Conservation (phyloP, 2,888 invertebrate genomes). For the Hipparchia semele region DNA sequence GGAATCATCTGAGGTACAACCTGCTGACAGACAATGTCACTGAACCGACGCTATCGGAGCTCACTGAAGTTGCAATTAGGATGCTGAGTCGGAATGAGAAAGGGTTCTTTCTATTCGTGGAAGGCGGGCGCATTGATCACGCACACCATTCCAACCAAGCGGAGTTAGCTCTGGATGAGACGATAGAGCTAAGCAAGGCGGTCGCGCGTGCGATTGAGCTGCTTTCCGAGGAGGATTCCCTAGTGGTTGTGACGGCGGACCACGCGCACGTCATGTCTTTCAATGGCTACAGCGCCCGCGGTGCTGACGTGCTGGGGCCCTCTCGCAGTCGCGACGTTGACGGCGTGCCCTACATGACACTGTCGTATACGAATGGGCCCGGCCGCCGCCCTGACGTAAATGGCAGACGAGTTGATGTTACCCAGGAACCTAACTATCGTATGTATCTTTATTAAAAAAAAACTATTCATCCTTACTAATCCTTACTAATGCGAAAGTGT, state of each 20-base stretch:
- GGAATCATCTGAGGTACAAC: conserved; percentile 85
- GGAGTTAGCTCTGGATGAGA: conserved; percentile 84
- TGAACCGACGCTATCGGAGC: conserved; percentile 60
- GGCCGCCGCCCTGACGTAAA: conserved; percentile 62
- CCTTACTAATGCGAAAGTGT: background rate
- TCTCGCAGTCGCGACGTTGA: conserved; percentile 62
- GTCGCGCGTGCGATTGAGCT: conserved; percentile 63
- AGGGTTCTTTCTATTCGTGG: conserved; percentile 88
- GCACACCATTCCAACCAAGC: conserved; percentile 83
- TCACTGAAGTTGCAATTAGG: conserved; percentile 83
- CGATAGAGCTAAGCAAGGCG: conserved; percentile 83
- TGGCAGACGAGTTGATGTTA: conserved; percentile 67
- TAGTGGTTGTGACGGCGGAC: conserved; percentile 89
- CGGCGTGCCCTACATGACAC: conserved; percentile 75
- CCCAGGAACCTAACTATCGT: conserved; percentile 42
- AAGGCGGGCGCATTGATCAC: conserved; percentile 83
- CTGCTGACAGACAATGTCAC: conserved; percentile 67
- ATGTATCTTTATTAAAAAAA: conserved; percentile 37
- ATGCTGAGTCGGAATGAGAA: conserved; percentile 82
- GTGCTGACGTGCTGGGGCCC: conserved; percentile 52
- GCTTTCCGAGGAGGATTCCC: conserved; percentile 81
- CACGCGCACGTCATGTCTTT: conserved; percentile 87
- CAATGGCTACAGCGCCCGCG: conserved; percentile 84
- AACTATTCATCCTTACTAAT: too few relatives aligned
- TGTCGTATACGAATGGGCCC: conserved; percentile 84